Base-by-base conservation (phyloP, 2,113 vertebrate genomes). In the Aptenodytes forsteri region DNA sequence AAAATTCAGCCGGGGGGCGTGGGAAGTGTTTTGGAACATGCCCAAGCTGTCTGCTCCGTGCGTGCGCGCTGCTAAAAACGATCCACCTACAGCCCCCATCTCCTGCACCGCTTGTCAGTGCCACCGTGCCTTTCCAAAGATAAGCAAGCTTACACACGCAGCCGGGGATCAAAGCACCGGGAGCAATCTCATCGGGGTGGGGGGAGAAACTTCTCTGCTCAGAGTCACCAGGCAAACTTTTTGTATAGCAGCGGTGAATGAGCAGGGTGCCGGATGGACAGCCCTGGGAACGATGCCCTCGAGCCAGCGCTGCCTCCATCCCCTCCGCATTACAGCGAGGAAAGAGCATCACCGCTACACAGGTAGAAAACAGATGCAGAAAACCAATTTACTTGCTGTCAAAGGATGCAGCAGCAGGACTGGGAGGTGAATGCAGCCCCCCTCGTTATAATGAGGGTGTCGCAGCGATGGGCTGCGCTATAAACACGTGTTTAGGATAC, bases 11-110 rank as follows among this genome's bases (percentile, higher is more conserved):
- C 88, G 18, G 80, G 80, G 96, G 95, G 88, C 94, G 94, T 81
- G 85, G 95, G 95, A 91, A 93, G 93, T 96, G 94, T 97, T 97
- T 96, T 97, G 97, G 97, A 97, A 96, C 90, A 96, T 91, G 95
- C 93, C 94, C 97, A 97, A 96, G 94, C 93, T 93, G 90, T 96
- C 95, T 93, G 94, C 93, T 96, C 88, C 22, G 13, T 96, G 96
- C 80, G 59, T 96, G 93, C 59, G 5, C 0, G 65, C 83, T 76
- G 91, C 90, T 93, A 95, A 94, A 94, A 87, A 87, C 82, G 66
- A 97, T 91, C 97, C 93, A 95, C 92, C 96, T 92, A 81, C 94
- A 83, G 83, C 92, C 90, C 90, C 93, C 94, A 75, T 78, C 89
- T 87, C 95, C 92, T 10, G 93, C 73, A 9, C 65, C 0, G 54